phyloP scores from a whole-genome alignment of 2,113 vertebrate species.

The Nannobrachium achirus region DNA sequence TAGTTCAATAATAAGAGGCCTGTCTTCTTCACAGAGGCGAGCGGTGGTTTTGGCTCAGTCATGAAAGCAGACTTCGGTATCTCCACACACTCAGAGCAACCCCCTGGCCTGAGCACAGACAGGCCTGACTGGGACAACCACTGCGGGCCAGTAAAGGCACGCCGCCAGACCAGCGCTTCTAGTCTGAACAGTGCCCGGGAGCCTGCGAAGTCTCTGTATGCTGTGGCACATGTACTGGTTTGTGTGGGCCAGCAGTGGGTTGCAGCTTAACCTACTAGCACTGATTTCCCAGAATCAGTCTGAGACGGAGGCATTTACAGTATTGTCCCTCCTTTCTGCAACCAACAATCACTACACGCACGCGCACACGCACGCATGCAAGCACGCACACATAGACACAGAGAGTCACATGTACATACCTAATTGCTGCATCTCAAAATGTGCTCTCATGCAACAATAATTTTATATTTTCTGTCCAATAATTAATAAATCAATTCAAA shows the following conservation, averaged over 20 bases:
- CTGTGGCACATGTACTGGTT: slow-evolving; percentile 7
- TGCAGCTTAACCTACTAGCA: slow-evolving; percentile 69
- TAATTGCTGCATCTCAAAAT: no score
- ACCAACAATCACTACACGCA: slow-evolving; percentile 7
- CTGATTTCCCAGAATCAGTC: slow-evolving; percentile 50
- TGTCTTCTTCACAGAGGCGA: slow-evolving; percentile 55
- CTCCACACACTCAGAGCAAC: slow-evolving; percentile 64
- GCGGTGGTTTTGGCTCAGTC: slow-evolving; percentile 51
- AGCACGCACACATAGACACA: slow-evolving; percentile 19
- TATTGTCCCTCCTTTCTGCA: slow-evolving; percentile 22
- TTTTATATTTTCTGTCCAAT: no score
- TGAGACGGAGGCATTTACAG: slow-evolving; percentile 18
- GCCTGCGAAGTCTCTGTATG: slow-evolving; percentile 13
- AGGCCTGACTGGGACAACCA: slow-evolving; percentile 42
- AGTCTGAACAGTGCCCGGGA: slow-evolving; percentile 41
- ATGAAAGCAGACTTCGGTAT: slow-evolving; percentile 64
- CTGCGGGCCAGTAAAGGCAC: slow-evolving; percentile 51
- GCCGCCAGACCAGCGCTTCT: slow-evolving; percentile 58
- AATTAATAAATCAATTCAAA: no score
- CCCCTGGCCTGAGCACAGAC: slow-evolving; percentile 55
- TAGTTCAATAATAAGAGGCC: slow-evolving; percentile 74
- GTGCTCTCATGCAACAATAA: no score
- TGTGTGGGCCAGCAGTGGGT: slow-evolving; percentile 27
- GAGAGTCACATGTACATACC: background rate
- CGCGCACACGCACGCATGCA: background rate